Percentiles rank a stretch among this genome's conserved stretches.
Conservation (phyloP, 2,113 vertebrate genomes). For the Rhinopomastus cyanomelas region DNA sequence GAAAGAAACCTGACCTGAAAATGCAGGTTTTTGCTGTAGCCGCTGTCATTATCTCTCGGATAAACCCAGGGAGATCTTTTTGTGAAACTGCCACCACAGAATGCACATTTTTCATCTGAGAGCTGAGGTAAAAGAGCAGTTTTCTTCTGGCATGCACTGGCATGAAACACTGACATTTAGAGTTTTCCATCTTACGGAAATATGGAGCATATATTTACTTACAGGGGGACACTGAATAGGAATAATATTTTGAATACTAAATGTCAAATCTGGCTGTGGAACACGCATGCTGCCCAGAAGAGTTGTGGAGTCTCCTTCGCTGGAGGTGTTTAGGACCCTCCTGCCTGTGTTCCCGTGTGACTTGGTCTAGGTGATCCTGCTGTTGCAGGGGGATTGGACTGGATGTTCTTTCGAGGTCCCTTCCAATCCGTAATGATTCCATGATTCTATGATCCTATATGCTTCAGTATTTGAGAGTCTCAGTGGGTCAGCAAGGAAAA, state of each 20-base stretch:
- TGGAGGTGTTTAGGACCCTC: no score
- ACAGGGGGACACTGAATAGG: neutral
- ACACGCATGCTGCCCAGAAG: no score
- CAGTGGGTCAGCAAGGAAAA: neutral
- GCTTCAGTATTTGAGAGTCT: neutral
- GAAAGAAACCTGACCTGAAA: conserved; percentile 54
- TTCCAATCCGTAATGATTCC: no score
- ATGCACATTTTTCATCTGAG: neutral
- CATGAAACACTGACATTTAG: neutral
- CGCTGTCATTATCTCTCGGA: conserved; percentile 15
- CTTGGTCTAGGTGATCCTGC: no score
- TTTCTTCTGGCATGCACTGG: neutral
- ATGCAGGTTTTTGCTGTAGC: conserved; percentile 24
- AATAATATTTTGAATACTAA: neutral
- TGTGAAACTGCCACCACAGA: conserved; percentile 5
- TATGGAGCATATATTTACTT: neutral
- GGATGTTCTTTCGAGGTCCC: no score
- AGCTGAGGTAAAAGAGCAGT: conserved; percentile 1
- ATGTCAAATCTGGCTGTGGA: neutral
- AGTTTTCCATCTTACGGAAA: neutral
- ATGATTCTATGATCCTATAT: no score
- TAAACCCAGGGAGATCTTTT: neutral
- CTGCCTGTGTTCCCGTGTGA: no score
- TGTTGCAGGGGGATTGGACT: no score
- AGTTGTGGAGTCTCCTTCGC: no score